Evolutionary conservation across 2,888 invertebrate genomes (phyloP).

Genomic region (Pilophorus perplexus): DNA sequence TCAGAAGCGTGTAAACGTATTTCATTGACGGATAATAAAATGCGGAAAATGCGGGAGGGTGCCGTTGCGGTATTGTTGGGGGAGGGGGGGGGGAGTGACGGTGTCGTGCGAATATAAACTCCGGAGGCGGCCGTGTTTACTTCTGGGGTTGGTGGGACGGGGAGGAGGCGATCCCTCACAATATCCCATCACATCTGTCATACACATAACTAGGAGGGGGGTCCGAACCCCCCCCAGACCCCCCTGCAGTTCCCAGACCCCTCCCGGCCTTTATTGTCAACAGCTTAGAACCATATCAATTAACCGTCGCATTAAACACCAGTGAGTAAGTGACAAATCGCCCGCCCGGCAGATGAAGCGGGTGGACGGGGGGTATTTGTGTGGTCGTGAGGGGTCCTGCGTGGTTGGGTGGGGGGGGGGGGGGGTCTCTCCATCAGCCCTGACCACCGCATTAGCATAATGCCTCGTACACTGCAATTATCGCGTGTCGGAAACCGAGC

Average conservation of each 20-base stretch:
- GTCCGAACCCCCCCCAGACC: slow-evolving; percentile 10
- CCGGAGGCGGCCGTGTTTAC: slow-evolving; percentile 21
- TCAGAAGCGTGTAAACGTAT: slow-evolving; percentile 30
- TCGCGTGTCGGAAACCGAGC: too few relatives aligned
- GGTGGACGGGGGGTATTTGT: too few relatives aligned
- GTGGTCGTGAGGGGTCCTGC: too few relatives aligned
- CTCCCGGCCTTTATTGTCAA: slow-evolving; percentile 21
- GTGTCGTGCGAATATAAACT: too few relatives aligned
- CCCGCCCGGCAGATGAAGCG: not conserved
- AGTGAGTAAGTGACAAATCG: slow-evolving; percentile 27
- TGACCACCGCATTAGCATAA: slow-evolving; percentile 18
- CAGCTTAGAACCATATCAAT: slow-evolving; percentile 31
- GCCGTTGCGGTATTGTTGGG: not conserved
- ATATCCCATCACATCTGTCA: slow-evolving; percentile 38
- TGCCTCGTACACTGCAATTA: not conserved
- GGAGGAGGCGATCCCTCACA: slow-evolving; percentile 33
- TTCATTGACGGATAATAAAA: slow-evolving; percentile 30
- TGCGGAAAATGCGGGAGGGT: too few relatives aligned
- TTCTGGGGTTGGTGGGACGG: too few relatives aligned
- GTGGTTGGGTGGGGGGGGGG: not conserved
- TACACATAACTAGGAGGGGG: slow-evolving; percentile 26
- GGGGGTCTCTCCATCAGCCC: slow-evolving; percentile 1
- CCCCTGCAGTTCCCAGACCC: too few relatives aligned
- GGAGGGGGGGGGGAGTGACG: not conserved
- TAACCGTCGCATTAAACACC: slow-evolving; percentile 32